Base-by-base conservation (phyloP, 1,140 invertebrate genomes). In the Cherax quadricarinatus region DNA sequence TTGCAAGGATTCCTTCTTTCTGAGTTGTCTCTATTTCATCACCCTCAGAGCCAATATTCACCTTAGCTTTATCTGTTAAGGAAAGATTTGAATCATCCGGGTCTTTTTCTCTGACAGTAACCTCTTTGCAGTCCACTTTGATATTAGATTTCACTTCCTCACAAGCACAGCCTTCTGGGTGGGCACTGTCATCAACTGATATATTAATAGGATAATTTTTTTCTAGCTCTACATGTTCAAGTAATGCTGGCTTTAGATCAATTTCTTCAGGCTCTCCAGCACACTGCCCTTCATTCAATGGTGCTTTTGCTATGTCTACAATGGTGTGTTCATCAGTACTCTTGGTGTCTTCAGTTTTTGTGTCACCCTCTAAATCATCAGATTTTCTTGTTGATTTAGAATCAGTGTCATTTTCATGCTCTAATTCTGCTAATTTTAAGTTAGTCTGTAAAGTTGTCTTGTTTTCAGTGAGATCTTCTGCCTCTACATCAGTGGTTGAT, bases 91-190 rank as follows among this genome's bases (percentile, higher is more conserved):
- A 41, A 30, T n/a, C 57, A 51, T 62, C 78, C 14, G 18, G 78
- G 6, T 51, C 24, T 88, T 60, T 51, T 60, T 78, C 30, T n/a
- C 57, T 57, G 30, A 48, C 9, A 14, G 24, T 14, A 24, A 10
- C 48, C n/a, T 73, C 21, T 9, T 7, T 14, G 41, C 30, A n/a
- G 5, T 12, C 48, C 53, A 79, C 75, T 66, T 66, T 18, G 14
- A 21, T 4, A 21, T 66, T 1, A 12, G 48, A 79, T 0, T 85
- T 21, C 7, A 70, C 57, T 90, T 78, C 30, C 41, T 89, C 62
- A 89, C 48, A 53, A 62, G 24, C 48, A 57, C 51, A 66, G 62
- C 78, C 79, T 89, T 83, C 51, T 53, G n/a, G 48, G 18, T 21
- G 49, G n/a, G 49, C 14, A 78, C 3, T 78, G 10, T 87, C 86